A percentile compares a stretch with the other conserved stretches of the same genome.
phyloP scores from a whole-genome alignment of 2,888 invertebrate species.

The Rugalucina vietnamica region DNA sequence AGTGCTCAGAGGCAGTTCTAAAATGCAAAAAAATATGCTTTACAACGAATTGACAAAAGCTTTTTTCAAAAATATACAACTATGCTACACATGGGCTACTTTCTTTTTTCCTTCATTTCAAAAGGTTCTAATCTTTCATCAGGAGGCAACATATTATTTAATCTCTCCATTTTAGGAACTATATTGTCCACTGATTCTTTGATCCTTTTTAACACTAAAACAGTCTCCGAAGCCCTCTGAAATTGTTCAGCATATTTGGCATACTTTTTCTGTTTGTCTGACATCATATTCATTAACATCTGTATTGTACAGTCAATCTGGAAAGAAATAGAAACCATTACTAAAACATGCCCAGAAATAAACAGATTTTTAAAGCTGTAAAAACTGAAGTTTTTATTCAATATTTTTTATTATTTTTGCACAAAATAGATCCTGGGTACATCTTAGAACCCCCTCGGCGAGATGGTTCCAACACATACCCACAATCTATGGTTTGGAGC shows the following conservation, averaged over 20 bases:
- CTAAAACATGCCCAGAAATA: no score
- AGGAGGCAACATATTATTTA: slow-evolving; percentile 92
- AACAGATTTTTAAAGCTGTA: no score
- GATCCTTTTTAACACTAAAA: slow-evolving; percentile 92
- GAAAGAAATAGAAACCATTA: background rate
- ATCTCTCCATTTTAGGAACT: slow-evolving; percentile 92
- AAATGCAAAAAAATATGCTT: no score
- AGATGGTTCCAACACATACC: no score
- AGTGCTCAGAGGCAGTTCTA: no score
- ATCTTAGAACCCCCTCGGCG: no score
- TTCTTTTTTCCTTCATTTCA: slow-evolving; percentile 47
- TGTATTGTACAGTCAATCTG: slow-evolving; percentile 90
- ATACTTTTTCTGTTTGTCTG: slow-evolving; percentile 93
- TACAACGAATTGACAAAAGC: no score
- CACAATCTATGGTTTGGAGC: no score
- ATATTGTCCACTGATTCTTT: slow-evolving; percentile 93
- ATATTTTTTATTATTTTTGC: no score
- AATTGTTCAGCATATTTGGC: slow-evolving; percentile 94
- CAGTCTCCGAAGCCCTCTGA: slow-evolving; percentile 92
- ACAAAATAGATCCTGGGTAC: no score
- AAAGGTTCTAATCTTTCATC: slow-evolving; percentile 94
- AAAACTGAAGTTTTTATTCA: no score
- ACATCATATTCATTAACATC: slow-evolving; percentile 88
- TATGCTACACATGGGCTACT: background rate
- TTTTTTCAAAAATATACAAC: no score